Evolutionary conservation across 2,797 vertebrate genomes (phyloP).

Genomic region (Paramormyrops hopkinsi): DNA sequence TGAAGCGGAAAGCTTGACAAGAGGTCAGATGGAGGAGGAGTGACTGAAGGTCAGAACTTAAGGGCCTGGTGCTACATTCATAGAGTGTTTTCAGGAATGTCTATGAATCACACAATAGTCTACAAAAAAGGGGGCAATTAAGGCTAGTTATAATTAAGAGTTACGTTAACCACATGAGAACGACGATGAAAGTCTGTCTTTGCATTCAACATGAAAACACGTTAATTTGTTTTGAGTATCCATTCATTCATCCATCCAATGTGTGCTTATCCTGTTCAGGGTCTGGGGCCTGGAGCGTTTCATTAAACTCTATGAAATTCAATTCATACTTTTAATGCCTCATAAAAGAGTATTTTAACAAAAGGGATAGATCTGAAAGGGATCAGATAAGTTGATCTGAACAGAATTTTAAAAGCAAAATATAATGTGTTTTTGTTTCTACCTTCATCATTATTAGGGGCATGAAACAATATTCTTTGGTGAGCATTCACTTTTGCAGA

Average conservation of each 20-base stretch:
- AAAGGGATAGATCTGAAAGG: neutral
- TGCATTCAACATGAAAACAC: neutral
- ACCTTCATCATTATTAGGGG: neutral
- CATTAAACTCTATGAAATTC: neutral
- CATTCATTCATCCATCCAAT: neutral
- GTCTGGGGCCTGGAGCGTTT: neutral
- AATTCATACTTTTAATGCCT: neutral
- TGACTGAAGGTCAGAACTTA: neutral
- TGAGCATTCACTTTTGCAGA: neutral
- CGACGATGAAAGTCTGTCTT: neutral
- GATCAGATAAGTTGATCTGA: neutral
- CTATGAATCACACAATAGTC: neutral
- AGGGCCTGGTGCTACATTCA: no score
- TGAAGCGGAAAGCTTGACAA: neutral
- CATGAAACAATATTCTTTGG: neutral
- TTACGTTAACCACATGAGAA: neutral
- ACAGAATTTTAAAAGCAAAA: neutral
- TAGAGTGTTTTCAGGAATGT: neutral
- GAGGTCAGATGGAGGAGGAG: neutral
- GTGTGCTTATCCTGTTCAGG: neutral
- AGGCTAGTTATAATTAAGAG: neutral
- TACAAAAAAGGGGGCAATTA: neutral
- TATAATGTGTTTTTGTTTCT: neutral
- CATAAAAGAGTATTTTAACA: neutral
- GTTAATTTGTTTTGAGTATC: neutral